Evolutionary conservation across 2,888 invertebrate genomes (phyloP).

Genomic region (Spodoptera exigua): DNA sequence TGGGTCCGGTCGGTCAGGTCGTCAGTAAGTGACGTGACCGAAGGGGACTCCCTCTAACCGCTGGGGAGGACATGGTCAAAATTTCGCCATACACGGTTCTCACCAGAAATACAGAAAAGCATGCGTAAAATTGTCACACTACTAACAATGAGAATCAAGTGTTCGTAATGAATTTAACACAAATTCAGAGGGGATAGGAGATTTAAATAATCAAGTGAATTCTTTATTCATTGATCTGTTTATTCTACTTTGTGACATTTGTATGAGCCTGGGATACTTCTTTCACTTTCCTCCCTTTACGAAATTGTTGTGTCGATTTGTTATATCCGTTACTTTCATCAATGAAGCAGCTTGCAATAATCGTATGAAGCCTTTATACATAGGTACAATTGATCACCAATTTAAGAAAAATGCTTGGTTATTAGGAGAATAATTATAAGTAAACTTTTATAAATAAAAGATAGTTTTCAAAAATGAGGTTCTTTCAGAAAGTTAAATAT

Average conservation of each 20-base stretch:
- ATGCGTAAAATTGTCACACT: slow-evolving; percentile 61
- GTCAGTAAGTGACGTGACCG: slow-evolving; percentile 78
- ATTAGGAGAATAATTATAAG: no score
- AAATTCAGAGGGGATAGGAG: slow-evolving; percentile 43
- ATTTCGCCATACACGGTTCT: slow-evolving; percentile 58
- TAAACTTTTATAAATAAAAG: no score
- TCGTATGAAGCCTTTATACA: background rate
- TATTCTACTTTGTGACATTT: slow-evolving; percentile 34
- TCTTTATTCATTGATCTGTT: slow-evolving; percentile 33
- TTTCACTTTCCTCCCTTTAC: slow-evolving; percentile 7
- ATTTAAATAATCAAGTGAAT: slow-evolving; percentile 40
- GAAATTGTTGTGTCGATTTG: background rate
- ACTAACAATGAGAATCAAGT: slow-evolving; percentile 53
- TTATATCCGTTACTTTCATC: background rate
- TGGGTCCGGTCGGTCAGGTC: slow-evolving; percentile 71
- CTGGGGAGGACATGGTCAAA: slow-evolving; percentile 66
- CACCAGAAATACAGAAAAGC: slow-evolving; percentile 44
- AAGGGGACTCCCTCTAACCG: slow-evolving; percentile 73
- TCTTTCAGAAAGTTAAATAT: no score
- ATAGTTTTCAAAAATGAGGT: no score
- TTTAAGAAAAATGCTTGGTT: no score
- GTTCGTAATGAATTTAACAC: slow-evolving; percentile 49
- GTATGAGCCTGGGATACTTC: slow-evolving; percentile 24
- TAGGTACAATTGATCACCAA: no score
- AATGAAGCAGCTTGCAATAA: no score